Base-by-base conservation (phyloP, 2,113 vertebrate genomes). In the Irena cyanogastra region DNA sequence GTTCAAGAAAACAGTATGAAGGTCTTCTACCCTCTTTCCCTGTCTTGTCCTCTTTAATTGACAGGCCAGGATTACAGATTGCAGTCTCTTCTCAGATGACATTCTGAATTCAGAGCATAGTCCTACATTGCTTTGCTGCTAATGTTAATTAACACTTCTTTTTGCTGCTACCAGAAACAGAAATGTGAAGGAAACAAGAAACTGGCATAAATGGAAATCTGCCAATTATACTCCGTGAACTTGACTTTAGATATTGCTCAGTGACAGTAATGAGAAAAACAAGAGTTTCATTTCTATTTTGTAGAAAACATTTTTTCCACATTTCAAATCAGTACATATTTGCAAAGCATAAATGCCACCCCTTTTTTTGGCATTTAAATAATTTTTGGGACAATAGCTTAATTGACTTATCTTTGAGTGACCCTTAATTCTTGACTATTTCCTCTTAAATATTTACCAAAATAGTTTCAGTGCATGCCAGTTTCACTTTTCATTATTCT, bases 1-100 rank as follows among this genome's bases (percentile, higher is more conserved):
- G 78, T 94, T 97, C 92, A 93, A 97, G 91, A 50, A 96, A 97
- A 97, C 87, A 81, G 56, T 88, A 96, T 70, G 89, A 97, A 96
- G 74, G 83, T 90, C 94, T 89, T 90, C 82, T 93, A 83, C 68
- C 83, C 52, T 94, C 80, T 83, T 86, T 85, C 52, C 11, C 27
- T 77, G 10, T 63, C 44, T 64, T 57, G 27, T 88, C 56, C 47
- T 68, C 37, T 81, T 83, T 93, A 97, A 95, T 78, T 87, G 96
- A 68, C 92, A 95, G 52, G 79, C 53, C 56, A 57, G 44, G 31
- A 53, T 53, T 90, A 77, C 69, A 88, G 64, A 83, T 33, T 85
- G 59, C 53, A 49, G 60, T 64, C 61, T 86, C 17, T 68, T 71
- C 44, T 60, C 65, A 53, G 52, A 81, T 88, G 44, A 44, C 13